Conservation (phyloP, 92 coral and sea anemone species). For the Zoanthus gigantus region DNA sequence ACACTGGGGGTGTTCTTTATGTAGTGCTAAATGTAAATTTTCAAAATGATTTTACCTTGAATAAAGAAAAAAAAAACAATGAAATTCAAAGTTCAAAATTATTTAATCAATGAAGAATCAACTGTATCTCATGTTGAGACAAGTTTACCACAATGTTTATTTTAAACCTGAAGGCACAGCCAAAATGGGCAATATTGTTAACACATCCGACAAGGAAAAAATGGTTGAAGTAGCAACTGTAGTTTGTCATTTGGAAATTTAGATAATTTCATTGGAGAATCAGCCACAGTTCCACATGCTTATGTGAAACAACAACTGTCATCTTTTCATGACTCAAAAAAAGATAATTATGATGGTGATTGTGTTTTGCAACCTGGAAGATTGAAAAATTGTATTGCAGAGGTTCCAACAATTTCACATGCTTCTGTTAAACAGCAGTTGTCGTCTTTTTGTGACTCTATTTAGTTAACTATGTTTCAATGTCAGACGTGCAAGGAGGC, state of each 20-base stretch:
- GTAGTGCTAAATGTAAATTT: conserved; percentile 28
- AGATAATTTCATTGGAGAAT: neutral
- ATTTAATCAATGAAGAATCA: neutral
- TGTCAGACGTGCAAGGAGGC: conserved; percentile 47
- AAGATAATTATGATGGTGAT: neutral
- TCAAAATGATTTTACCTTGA: conserved; percentile 21
- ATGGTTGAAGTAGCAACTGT: neutral
- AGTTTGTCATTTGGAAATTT: neutral
- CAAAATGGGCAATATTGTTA: neutral
- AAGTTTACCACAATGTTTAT: neutral
- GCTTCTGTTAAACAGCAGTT: neutral
- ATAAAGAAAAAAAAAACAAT: neutral
- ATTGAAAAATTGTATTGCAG: neutral
- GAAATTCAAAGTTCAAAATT: neutral
- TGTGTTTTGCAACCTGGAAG: neutral
- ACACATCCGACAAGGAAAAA: neutral
- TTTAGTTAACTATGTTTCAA: conserved; percentile 29
- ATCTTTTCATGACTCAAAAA: neutral
- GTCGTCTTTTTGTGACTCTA: conserved; percentile 31
- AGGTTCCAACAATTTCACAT: neutral
- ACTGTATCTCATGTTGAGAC: neutral
- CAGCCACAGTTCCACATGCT: neutral
- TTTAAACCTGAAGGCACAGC: neutral
- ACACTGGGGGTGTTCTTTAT: neutral
- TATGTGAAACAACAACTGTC: conserved; percentile 1